Conservation (phyloP, 2,888 invertebrate species). For the Pheosia tremula region DNA sequence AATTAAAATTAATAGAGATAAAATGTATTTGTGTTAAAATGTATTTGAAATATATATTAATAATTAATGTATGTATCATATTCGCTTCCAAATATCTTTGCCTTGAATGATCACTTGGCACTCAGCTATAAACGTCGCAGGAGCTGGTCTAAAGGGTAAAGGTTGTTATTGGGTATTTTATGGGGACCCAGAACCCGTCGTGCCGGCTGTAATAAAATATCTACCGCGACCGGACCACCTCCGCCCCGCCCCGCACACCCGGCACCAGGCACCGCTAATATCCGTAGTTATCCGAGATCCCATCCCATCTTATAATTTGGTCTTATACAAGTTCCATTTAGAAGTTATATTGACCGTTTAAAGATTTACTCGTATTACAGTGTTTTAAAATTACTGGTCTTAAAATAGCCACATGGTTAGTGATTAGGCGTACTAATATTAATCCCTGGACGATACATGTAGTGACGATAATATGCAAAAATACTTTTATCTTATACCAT, state of each 20-base stretch:
- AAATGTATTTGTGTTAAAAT: too few relatives aligned
- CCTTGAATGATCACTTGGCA: not conserved
- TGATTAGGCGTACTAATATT: too few relatives aligned
- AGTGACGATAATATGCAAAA: too few relatives aligned
- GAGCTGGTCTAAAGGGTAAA: not conserved
- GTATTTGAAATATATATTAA: too few relatives aligned
- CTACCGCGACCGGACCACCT: not conserved
- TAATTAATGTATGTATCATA: too few relatives aligned
- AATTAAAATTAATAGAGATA: too few relatives aligned
- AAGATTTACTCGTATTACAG: not conserved
- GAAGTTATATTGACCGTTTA: not conserved
- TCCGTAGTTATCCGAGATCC: not conserved
- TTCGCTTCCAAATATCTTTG: not conserved
- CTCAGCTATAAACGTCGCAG: not conserved
- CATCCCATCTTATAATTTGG: not conserved
- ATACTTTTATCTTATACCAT: too few relatives aligned
- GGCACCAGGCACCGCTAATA: not conserved
- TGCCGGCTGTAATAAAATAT: not conserved
- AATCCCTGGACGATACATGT: too few relatives aligned
- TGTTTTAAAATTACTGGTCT: too few relatives aligned
- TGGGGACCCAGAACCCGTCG: not conserved
- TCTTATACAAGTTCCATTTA: not conserved
- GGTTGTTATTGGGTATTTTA: conserved; percentile 4
- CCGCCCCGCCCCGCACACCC: not conserved
- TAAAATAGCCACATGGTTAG: too few relatives aligned